Evolutionary conservation across 1,140 invertebrate species (phyloP), one percentile per base, ranked within the genome.

Genomic region (Lucilia cuprina): DNA sequence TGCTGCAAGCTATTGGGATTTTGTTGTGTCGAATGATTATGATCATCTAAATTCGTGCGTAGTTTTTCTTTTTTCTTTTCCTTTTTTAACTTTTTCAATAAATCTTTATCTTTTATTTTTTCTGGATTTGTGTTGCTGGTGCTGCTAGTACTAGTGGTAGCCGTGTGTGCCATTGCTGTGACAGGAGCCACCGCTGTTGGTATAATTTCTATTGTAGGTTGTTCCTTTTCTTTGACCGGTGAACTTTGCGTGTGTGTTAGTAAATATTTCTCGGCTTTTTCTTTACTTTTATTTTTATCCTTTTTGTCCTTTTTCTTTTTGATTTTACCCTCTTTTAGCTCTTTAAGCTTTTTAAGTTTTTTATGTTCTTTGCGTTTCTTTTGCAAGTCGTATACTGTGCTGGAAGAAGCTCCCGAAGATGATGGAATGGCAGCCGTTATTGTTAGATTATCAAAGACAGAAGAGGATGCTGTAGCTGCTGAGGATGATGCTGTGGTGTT

Each of bases 301-400:
- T 96, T 96, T 86, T 96, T 95, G 83, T 96, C 95, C 86, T 96
- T 96, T 87, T 96, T 96, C 89, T 95, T 95, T 87, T 95, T 96
- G 5, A 94, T 91, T 89, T 94, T 94, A 34, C 93, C 93, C 70
- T 94, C 93, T 87, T 95, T 95, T 49, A 94, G 93, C 86, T 94
- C 95, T 84, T 95, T 94, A 80, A 94, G 9, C 17, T 65, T 85
- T 50, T 85, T 85, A 10, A 60, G 50, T 30, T 95, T 95, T 82
- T 95, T 93, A 86, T 95, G 95, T 50, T 93, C 92, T 86, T 95
- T 95, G 77, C 94, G 92, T 86, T 93, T 93, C 85, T 94, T 80
- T 19, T 30, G 60, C 70, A 65, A 75, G 85, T 2, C 87, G 85
- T 82, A 84, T 50, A 35, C n/a, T 55, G 47, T 17, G 13, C 8